Base-by-base conservation (phyloP, 2,113 vertebrate genomes). In the Clarias macrocephalus region DNA sequence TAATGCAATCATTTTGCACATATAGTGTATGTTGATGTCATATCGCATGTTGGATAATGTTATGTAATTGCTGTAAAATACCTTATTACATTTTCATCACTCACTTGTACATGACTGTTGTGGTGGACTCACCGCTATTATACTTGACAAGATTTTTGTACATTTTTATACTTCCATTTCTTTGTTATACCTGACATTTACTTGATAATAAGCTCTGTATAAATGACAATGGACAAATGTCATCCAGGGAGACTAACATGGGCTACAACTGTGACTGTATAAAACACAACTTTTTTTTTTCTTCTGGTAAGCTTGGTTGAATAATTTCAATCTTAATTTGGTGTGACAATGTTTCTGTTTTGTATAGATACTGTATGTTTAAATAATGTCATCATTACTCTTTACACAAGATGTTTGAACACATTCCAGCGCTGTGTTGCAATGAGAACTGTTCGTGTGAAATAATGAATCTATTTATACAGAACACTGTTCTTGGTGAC, bases 171-270 rank as follows among this genome's bases (percentile, higher is more conserved):
- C 33, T 59, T 16, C 15, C 0, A 68, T 65, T 48, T 85, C 30
- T 75, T 12, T 89, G 13, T 83, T 30, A 86, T 72, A 86, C 25
- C 87, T 91, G 89, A 88, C n/a, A 87, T 85, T 80, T 90, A 89
- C 89, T 90, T 92, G 90, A 92, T 89, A 16, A 81, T 76, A 37
- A 52, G 5, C 60, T 63, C 30, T 88, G 21, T 37, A 68, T 77
- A 54, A 66, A 25, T 75, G 25, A 56, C 86, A 76, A 33, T 52
- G 63, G 8, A 65, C 9, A 52, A 18, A 63, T 54, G 10, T 56
- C 33, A 48, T 83, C 88, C 81, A 62, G 76, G 75, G 65, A 88
- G 52, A 68, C 28, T 68, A 23, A 56, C 19, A 30, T 68, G 65
- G 3, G 52, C 52, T 86, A 28, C 63, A 80, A 70, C 63, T 80